Percentiles rank a stretch among this genome's conserved stretches.
Evolutionary conservation across 2,888 invertebrate species (phyloP).

Genomic region (Himalopsyche anomala): DNA sequence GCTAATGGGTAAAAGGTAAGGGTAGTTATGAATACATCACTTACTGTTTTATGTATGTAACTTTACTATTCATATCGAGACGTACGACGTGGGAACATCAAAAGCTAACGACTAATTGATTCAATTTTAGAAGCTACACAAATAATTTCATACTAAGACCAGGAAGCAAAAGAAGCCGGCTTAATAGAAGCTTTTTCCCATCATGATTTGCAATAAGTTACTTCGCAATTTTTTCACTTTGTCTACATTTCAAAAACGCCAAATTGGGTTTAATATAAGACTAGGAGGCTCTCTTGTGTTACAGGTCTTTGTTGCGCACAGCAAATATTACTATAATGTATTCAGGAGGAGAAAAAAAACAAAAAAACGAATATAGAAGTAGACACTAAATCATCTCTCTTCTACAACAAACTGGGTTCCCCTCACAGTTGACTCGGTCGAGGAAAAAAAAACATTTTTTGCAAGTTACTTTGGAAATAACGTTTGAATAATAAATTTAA

Average conservation of each 20-base stretch:
- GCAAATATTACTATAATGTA: conserved; percentile 1
- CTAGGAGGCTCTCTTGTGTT: not conserved
- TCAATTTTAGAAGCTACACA: too few relatives aligned
- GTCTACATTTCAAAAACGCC: conserved; percentile 29
- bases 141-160: not conserved
- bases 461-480: conserved; percentile 11
- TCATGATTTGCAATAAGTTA: conserved; percentile 27
- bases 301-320: not conserved
- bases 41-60: too few relatives aligned
- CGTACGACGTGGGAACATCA: too few relatives aligned
- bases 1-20: too few relatives aligned
- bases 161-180: not conserved
- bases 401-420: not conserved
- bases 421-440: not conserved
- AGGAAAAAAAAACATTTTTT: not conserved
- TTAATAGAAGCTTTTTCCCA: conserved; percentile 10
- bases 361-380: not conserved
- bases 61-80: too few relatives aligned
- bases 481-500: conserved; percentile 23
- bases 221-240: conserved; percentile 7
- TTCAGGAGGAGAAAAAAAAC: not conserved
- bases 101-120: too few relatives aligned
- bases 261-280: conserved; percentile 24
- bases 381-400: not conserved
- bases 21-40: too few relatives aligned